Evolutionary conservation across 2,113 vertebrate species (phyloP).

Genomic region (Chiloscyllium plagiosum): DNA sequence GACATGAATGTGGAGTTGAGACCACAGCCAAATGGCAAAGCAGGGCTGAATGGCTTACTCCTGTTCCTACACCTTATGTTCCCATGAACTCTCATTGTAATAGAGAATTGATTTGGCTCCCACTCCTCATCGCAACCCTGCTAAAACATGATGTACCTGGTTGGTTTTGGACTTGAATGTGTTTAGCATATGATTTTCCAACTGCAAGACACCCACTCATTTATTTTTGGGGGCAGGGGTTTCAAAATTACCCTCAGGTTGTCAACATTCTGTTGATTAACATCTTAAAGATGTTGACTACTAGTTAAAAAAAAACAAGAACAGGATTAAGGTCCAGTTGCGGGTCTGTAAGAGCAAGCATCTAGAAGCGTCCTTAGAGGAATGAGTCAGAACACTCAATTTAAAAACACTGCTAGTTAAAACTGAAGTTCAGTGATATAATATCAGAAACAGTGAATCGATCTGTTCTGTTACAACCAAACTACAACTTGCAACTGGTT

Average conservation of each 20-base stretch:
- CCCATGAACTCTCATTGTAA: too few species aligned
- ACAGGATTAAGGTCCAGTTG: neutral
- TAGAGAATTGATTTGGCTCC: neutral
- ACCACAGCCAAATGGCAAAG: too few species aligned
- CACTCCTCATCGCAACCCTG: neutral
- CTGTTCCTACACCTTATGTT: too few species aligned
- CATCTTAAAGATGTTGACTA: neutral
- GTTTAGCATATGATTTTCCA: neutral
- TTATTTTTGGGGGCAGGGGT: too few species aligned
- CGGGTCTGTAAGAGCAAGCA: neutral
- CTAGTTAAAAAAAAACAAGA: neutral
- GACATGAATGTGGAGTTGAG: too few species aligned
- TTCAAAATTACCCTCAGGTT: neutral
- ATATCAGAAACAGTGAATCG: neutral
- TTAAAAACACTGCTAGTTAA: neutral
- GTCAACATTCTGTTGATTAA: neutral
- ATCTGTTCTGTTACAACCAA: neutral
- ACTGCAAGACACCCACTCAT: neutral
- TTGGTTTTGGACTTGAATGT: neutral
- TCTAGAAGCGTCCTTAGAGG: neutral
- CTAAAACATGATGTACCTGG: neutral
- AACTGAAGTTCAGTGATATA: neutral
- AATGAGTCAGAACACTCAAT: neutral
- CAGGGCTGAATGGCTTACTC: too few species aligned
- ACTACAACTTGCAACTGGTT: neutral